These are phyloP conservation scores for Andrena dorsata DNA, from an alignment of 2,888 invertebrate species.

Conservation along the genomic window DNA sequence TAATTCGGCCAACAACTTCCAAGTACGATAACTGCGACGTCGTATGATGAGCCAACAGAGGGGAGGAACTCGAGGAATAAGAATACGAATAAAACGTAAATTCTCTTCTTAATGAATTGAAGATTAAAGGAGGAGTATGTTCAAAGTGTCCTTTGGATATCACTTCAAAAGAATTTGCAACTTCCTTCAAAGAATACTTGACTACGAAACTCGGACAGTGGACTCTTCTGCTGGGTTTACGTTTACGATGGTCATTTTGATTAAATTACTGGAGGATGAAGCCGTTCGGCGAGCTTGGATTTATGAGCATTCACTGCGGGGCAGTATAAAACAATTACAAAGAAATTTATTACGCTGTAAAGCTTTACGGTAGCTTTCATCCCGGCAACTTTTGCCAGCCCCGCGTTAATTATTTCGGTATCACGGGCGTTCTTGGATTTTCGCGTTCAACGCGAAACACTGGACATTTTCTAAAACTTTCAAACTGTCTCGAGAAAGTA, in stretches of 20 bases:
- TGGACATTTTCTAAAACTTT: constrained; percentile 11
- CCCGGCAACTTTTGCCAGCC: constrained; percentile 16
- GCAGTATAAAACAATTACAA: constrained; percentile 51
- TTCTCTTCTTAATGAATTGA: constrained; percentile 9
- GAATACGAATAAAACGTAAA: constrained; percentile 18
- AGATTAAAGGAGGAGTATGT: too few species aligned
- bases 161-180: constrained; percentile 13
- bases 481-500: background rate
- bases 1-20: constrained; percentile 58
- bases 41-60: constrained; percentile 55
- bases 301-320: constrained; percentile 35
- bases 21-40: constrained; percentile 25
- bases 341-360: constrained; percentile 50
- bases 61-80: constrained; percentile 10
- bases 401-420: constrained; percentile 45
- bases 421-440: constrained; percentile 17
- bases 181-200: background rate
- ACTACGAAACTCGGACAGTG: background rate
- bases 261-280: constrained; percentile 20
- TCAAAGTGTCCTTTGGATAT: constrained; percentile 1
- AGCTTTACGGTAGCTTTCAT: constrained; percentile 35
- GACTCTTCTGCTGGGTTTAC: constrained; percentile 1
- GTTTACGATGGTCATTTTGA: constrained; percentile 44
- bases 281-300: constrained; percentile 32
- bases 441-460: background rate